phyloP scores from a whole-genome alignment of 1,140 invertebrate species.

The Paralvinella palmiformis region DNA sequence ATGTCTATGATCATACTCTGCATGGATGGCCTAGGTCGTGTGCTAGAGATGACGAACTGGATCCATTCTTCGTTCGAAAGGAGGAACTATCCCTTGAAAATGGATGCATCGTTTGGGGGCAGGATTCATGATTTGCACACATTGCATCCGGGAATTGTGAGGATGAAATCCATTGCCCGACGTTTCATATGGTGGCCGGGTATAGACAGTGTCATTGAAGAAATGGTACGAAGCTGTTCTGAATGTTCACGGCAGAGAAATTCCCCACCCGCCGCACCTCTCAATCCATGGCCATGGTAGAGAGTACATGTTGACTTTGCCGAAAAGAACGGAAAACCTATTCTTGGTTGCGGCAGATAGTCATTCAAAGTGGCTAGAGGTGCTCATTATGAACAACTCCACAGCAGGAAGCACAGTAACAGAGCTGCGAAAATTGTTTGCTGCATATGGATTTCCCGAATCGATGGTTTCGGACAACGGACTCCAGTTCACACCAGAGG shows the following conservation, averaged over 20 bases:
- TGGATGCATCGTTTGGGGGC: background rate
- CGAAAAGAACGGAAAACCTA: slow-evolving; percentile 40
- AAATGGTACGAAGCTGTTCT: slow-evolving; percentile 43
- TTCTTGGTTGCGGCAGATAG: slow-evolving; percentile 50
- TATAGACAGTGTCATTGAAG: slow-evolving; percentile 42
- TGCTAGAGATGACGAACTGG: background rate
- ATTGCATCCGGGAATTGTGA: slow-evolving; percentile 5
- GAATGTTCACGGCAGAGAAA: slow-evolving; percentile 33
- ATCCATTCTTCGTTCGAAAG: slow-evolving; percentile 3
- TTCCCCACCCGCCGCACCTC: background rate
- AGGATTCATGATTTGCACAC: slow-evolving; percentile 9
- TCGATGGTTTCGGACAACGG: slow-evolving; percentile 26
- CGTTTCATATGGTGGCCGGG: slow-evolving; percentile 12
- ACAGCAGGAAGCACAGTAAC: slow-evolving; percentile 21
- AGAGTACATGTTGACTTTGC: slow-evolving; percentile 54
- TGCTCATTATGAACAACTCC: slow-evolving; percentile 17
- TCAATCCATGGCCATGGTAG: background rate
- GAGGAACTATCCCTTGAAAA: background rate
- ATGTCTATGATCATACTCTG: background rate
- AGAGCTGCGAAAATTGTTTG: slow-evolving; percentile 17
- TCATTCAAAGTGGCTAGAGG: slow-evolving; percentile 48
- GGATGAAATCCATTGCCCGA: slow-evolving; percentile 11
- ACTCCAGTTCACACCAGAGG: slow-evolving; percentile 23
- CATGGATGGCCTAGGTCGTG: too few relatives aligned
- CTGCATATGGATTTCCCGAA: background rate